Base-by-base conservation (phyloP, 2,797 vertebrate genomes). In the Hylomyscus alleni region DNA sequence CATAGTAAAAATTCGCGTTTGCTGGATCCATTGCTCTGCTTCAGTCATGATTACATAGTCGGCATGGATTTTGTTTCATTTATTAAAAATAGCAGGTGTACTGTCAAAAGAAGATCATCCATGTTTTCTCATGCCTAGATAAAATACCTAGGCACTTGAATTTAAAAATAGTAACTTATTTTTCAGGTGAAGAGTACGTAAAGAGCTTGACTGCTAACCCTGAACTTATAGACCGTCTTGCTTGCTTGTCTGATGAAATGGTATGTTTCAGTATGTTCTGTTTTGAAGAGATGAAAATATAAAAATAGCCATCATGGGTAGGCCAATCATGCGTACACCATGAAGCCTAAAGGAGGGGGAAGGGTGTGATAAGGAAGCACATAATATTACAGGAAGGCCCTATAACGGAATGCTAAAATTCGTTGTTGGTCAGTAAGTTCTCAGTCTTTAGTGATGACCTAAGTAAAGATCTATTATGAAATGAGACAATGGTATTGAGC, bases 161-260 rank as follows among this genome's bases (percentile, higher is more conserved):
- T 95, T 56, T 80, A 3, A 95, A 24, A 96, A 54, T 6, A 95
- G 67, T 67, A 86, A 94, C 65, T 77, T 98, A 9, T 69, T 98
- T 98, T 98, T 98, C 97, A 99, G 99, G 99, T 99, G 99, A 99
- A 96, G 99, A 99, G 85, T 99, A 99, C 93, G 97, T 99, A 96
- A 99, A 99, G 98, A 99, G 99, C 98, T 98, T 99, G 90, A 98
- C 98, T 95, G 99, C 98, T 24, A 99, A 99, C 94, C 99, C 99
- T 37, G 99, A 99, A 96, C 99, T 99, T 97, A 98, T 99, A 96
- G 99, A 99, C 98, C 99, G 99, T 77, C 99, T 99, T 97, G 99
- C 99, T 78, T 99, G 99, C 98, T 97, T 99, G 85, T 98, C 98
- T 95, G 99, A 99, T 97, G 99, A 99, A 96, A 98, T 98, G 99